Base-by-base conservation (phyloP, 1,140 invertebrate species). In the honey bee (Apis mellifera) region DNA sequence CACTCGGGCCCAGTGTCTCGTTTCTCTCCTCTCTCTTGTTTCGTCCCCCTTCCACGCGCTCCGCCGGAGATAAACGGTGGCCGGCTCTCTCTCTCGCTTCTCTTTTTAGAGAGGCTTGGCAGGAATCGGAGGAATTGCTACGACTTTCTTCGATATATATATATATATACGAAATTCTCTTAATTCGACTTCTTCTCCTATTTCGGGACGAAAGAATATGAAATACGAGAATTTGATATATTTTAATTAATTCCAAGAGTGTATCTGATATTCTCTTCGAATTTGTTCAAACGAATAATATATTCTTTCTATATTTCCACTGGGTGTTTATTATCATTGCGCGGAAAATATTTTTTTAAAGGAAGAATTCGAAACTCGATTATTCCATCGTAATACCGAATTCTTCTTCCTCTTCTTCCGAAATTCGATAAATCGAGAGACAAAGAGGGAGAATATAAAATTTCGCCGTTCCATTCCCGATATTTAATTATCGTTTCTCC, bases 1-100 rank as follows among this genome's bases (percentile, higher is more conserved):
- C 77, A 90, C 84, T 84, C 64, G 75, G 32, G 32, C 71, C 74
- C 73, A 68, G 7, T 73, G 73, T 85, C 86, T 81, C 80, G 65
- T 78, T 88, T 80, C 80, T 68, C 19, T 82, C 57, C 64, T n/a
- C 48, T 48, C 66, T 48, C 57, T 19, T 42, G 8, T 32, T 60
- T 57, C 9, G 5, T 73, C 68, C 26, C 52, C 12, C 11, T 17
- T 9, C 52, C 9, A 69, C n/a, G 48, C 9, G 7, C 54, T 9
- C 72, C 9, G 42, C 54, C 54, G 54, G n/a, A 32, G 32, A 65
- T 59, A 60, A 81, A 69, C 26, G 23, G 19, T 19, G 42, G 42
- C 42, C 52, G n/a, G 52, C 12, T 42, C 48, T 50, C 26, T 54
- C 42, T 59, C n/a, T 66, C 26, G 26, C 32, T 15, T 26, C 42